These are phyloP conservation scores for Drosophila fulvimacula DNA, from an alignment of 2,888 invertebrate genomes.

Conservation along the genomic window DNA sequence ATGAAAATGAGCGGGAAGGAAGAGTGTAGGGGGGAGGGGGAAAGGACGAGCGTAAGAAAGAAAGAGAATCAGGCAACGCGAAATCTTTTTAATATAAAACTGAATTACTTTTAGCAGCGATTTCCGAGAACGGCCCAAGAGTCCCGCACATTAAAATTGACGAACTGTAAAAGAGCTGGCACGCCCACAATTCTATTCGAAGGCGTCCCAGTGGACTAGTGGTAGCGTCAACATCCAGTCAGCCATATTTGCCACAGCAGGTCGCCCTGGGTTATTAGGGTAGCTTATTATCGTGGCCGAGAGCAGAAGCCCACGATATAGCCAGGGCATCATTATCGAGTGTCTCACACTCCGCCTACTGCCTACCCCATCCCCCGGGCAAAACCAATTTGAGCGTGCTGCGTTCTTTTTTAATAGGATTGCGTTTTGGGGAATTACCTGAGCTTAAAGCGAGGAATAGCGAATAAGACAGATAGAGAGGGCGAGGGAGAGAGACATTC, in stretches of 20 bases:
- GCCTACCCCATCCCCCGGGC: constrained; percentile 31
- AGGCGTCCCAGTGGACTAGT: constrained; percentile 12
- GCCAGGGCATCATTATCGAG: constrained; percentile 73
- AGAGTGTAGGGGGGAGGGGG: background rate
- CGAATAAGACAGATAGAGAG: background rate
- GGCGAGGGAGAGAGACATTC: constrained; percentile 5
- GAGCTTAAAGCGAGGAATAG: constrained; percentile 28
- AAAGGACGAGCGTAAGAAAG: background rate
- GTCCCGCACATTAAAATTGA: constrained; percentile 77
- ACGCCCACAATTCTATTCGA: constrained; percentile 17
- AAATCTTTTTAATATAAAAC: constrained; percentile 80
- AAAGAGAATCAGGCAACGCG: constrained; percentile 27
- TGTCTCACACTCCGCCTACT: constrained; percentile 64
- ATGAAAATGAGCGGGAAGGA: constrained; percentile 65
- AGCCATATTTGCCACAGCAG: constrained; percentile 58
- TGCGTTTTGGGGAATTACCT: constrained; percentile 77
- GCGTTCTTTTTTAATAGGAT: constrained; percentile 73
- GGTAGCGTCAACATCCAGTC: constrained; percentile 9
- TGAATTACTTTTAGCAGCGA: constrained; percentile 79
- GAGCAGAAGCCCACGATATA: constrained; percentile 37
- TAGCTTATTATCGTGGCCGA: constrained; percentile 74
- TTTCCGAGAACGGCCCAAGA: constrained; percentile 69
- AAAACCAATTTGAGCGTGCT: constrained; percentile 67
- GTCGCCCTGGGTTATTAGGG: constrained; percentile 76
- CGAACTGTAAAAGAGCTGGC: constrained; percentile 77